These are phyloP conservation scores for Kryphioiulus occultus DNA, from an alignment of 2,888 invertebrate genomes.

Conservation along the genomic window DNA sequence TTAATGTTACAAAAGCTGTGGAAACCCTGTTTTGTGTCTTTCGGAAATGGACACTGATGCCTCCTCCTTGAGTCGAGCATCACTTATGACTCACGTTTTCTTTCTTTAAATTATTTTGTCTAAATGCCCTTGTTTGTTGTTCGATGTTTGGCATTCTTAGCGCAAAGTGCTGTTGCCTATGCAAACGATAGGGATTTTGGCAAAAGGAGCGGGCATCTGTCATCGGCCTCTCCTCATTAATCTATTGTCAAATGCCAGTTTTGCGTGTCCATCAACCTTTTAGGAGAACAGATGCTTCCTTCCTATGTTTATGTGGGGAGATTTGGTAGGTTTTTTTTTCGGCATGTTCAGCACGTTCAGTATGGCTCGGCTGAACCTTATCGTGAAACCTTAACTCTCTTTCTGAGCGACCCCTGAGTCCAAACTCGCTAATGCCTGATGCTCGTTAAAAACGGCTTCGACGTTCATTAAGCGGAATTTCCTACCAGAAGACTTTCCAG, in stretches of 20 bases:
- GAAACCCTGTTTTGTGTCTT: no score
- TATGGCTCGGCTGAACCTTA: no score
- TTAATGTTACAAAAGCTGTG: no score
- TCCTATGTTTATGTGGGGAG: neutral
- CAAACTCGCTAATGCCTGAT: neutral
- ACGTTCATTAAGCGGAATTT: neutral
- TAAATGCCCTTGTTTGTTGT: conserved; percentile 5
- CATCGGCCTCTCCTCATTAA: conserved; percentile 41
- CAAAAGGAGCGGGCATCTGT: neutral
- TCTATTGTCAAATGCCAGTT: conserved; percentile 43
- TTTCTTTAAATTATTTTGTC: conserved; percentile 12
- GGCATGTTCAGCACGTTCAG: neutral
- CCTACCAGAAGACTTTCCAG: neutral
- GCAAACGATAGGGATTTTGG: conserved; percentile 15
- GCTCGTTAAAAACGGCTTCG: neutral
- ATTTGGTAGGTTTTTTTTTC: neutral
- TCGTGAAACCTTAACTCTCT: neutral
- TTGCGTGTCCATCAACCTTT: conserved; percentile 44
- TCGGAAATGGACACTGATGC: neutral
- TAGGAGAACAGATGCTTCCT: conserved; percentile 33
- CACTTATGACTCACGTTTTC: neutral
- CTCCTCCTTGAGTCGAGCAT: neutral
- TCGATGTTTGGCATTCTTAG: conserved; percentile 14
- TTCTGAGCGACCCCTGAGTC: neutral
- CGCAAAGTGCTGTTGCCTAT: neutral